Evolutionary conservation across 2,888 invertebrate genomes (phyloP), one percentile per base, ranked within the genome.

Genomic region (Drosophila putrida): DNA sequence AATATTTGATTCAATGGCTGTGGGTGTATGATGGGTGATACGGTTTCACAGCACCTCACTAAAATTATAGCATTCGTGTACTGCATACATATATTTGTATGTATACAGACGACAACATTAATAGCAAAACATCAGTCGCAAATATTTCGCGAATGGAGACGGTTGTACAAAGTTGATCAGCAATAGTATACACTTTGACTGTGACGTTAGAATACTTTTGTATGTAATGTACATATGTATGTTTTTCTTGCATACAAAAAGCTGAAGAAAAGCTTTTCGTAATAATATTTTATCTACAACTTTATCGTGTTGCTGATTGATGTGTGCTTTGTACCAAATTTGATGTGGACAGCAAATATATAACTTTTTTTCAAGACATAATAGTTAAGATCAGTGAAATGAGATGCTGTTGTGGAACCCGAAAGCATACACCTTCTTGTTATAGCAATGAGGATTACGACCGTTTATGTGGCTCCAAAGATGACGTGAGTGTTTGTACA

Each of bases 331-430:
- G 9, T 39, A 27, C 4, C 31, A 25, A 13, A 8, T 33, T 8
- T 49, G 28, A 39, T 53, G 57, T 44, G 20, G 39, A 25, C 13
- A 13, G 10, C n/a, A 11, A 15, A 20, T 15, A 57, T 4, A 15
- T 33, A 13, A 6, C n/a, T 51, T 36, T 33, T 58, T 41, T 67
- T 27, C 31, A 35, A 8, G 1, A 44, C 33, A 49, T 10, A 13
- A 2, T 13, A 11, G 6, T 35, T 9, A 11, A 38, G 11, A 47
- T 31, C 5, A 20, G 4, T 15, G 66, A 36, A 66, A 82, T 81
- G 67, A 63, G 59, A 31, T 79, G 85, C 47, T 82, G 82, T 51
- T 82, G 79, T 69, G 53, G 59, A 46, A 82, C 75, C 47, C 58
- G 75, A 10, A 81, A 71, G 20, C 70, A 57, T 28, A n/a, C 11